phyloP scores from a whole-genome alignment of 1,140 invertebrate genomes.

The Aradophagus sp. region DNA sequence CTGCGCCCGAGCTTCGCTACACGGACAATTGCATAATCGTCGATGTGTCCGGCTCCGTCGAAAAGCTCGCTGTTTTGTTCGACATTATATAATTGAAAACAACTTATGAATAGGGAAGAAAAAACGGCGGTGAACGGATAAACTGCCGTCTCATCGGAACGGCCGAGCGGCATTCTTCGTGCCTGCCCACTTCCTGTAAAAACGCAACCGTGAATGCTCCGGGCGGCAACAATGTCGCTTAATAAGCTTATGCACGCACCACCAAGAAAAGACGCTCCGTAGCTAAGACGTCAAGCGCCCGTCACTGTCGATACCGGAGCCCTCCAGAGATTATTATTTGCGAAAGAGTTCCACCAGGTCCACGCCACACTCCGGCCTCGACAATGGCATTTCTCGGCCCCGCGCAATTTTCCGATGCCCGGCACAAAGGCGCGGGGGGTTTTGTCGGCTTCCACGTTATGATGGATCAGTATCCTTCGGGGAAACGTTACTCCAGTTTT shows the following conservation, averaged over 20 bases:
- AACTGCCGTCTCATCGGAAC: slow-evolving; percentile 35
- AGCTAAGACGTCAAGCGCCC: slow-evolving; percentile 71
- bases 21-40: slow-evolving; percentile 26
- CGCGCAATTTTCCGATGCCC: slow-evolving; percentile 47
- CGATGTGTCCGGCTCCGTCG: slow-evolving; percentile 5
- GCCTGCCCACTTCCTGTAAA: slow-evolving; percentile 56
- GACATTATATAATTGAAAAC: slow-evolving; percentile 52
- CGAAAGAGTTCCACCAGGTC: slow-evolving; percentile 71
- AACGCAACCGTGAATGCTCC: slow-evolving; percentile 50
- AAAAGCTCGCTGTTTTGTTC: slow-evolving; percentile 17
- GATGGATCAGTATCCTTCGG: slow-evolving; percentile 58
- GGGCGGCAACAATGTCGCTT: slow-evolving; percentile 69
- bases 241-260: slow-evolving; percentile 74
- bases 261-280: slow-evolving; percentile 64
- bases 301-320: slow-evolving; percentile 68
- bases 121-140: no score
- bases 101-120: slow-evolving; percentile 46
- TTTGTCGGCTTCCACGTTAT: slow-evolving; percentile 42
- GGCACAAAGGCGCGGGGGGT: slow-evolving; percentile 43
- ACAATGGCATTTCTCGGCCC: slow-evolving; percentile 46
- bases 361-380: slow-evolving; percentile 47
- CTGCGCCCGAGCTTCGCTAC: neutral
- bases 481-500: slow-evolving; percentile 41
- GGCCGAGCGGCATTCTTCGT: slow-evolving; percentile 37
- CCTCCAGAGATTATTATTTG: slow-evolving; percentile 67